A percentile compares a stretch with the other conserved stretches of the same genome.
Evolutionary conservation across 2,113 vertebrate genomes (phyloP).

Genomic region (Pelmatolapia mariae): DNA sequence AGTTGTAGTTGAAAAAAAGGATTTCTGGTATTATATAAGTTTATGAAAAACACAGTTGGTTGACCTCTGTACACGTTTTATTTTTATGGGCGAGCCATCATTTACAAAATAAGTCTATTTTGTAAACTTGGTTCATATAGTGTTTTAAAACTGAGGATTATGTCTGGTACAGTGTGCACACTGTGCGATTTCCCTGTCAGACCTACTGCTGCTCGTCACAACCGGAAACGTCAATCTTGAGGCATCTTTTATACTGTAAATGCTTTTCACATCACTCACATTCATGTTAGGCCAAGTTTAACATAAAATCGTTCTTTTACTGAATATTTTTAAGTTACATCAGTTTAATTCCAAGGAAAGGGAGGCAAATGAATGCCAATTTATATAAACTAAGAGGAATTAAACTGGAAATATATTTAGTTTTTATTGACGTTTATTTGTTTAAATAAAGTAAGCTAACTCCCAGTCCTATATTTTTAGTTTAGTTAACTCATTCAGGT

Average conservation of each 20-base stretch:
- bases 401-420: background rate
- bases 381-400: background rate
- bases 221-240: background rate
- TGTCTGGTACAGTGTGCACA: background rate
- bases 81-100: background rate
- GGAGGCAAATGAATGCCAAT: background rate
- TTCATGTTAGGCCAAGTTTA: background rate
- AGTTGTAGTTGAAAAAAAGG: background rate
- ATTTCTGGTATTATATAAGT: background rate
- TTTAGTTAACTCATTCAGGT: background rate
- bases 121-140: background rate
- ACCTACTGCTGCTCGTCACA: background rate
- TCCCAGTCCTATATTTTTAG: background rate
- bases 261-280: background rate
- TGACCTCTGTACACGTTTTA: background rate
- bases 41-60: background rate
- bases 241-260: background rate
- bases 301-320: background rate
- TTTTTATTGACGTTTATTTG: background rate
- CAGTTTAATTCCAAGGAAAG: background rate
- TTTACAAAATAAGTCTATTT: background rate
- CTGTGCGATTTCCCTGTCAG: background rate
- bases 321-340: background rate
- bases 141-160: background rate
- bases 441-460: background rate